Base-by-base conservation (phyloP, 2,797 vertebrate species). In the Crocidura indochinensis region DNA sequence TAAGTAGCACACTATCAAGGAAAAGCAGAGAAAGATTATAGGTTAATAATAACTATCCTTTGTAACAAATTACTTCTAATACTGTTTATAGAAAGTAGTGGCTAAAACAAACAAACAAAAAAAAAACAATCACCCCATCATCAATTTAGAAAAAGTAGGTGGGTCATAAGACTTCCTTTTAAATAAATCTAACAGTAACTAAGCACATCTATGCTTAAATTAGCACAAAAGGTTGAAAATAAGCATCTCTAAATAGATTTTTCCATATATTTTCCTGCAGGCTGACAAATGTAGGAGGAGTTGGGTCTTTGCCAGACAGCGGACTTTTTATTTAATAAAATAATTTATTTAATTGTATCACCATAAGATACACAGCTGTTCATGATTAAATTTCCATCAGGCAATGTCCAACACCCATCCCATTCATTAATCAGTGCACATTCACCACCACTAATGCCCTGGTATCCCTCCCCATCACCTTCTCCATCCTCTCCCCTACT, bases 261-360 rank as follows among this genome's bases (percentile, higher is more conserved):
- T 95, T 91, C 94, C 73, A 92, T 95, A 85, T 74, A 90, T 94
- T 95, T 95, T 89, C 29, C 0, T 51, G 76, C 87, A 95, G 60
- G 73, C 84, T 90, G 78, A 69, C 83, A 56, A 26, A 15, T 51
- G 79, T 88, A 90, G 94, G 17, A 27, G 90, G 14, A 19, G 22
- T 56, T 93, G 90, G 88, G 91, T 44, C 88, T 64, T 83, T 90
- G 88, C 91, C 94, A 95, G 96, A 94, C 90, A 91, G 92, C 85
- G 96, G 96, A 85, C 14, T 83, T 38, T 38, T 38, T 38, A 38
- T 38, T 38, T 38, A 38, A 38, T 38, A 38, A 38, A 38, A 38
- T 38, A 2, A 38, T 38, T 38, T 38, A 38, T 38, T 38, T 38
- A 38, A 38, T 38, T 38, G 38, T 38, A 38, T 38, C 2, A 38